A percentile compares a stretch with the other conserved stretches of the same genome.
Evolutionary conservation across 2,797 vertebrate species (phyloP).

Genomic region (Falco berigora): DNA sequence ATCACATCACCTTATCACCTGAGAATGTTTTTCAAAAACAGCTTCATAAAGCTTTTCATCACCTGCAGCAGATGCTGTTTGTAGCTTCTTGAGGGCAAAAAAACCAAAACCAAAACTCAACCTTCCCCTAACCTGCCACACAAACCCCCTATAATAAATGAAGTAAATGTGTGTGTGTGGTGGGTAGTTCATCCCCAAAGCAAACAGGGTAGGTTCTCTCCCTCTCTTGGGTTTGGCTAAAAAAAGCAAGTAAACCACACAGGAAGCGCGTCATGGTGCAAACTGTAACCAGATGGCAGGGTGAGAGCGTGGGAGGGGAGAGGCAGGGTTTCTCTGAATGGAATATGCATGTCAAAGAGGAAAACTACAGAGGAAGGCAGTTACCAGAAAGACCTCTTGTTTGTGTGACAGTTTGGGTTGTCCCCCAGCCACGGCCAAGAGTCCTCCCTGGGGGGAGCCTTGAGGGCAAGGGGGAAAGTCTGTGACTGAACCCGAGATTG

Average conservation of each 20-base stretch:
- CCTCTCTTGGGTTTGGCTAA: not conserved
- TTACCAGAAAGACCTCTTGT: not conserved
- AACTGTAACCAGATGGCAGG: conserved; percentile 38
- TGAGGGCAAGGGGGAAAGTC: not conserved
- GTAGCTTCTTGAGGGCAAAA: not conserved
- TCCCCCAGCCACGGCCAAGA: not conserved
- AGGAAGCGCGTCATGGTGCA: conserved; percentile 60
- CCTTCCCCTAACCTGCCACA: not conserved
- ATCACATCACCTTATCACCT: not conserved
- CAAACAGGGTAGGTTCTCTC: conserved; percentile 26
- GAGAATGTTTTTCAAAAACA: not conserved
- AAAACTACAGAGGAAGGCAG: not conserved
- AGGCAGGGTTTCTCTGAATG: conserved; percentile 24
- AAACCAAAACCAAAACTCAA: not conserved
- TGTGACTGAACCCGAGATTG: not conserved
- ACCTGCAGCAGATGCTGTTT: not conserved
- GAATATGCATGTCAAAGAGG: conserved; percentile 15
- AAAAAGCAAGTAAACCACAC: conserved; percentile 42
- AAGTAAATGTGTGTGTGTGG: not conserved
- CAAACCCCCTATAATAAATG: not conserved
- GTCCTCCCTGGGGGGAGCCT: not conserved
- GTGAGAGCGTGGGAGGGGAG: conserved; percentile 13
- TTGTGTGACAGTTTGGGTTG: not conserved
- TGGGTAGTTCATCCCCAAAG: not conserved
- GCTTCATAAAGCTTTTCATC: not conserved